Conservation (phyloP, 2,113 vertebrate species). For the Silurus glanis region DNA sequence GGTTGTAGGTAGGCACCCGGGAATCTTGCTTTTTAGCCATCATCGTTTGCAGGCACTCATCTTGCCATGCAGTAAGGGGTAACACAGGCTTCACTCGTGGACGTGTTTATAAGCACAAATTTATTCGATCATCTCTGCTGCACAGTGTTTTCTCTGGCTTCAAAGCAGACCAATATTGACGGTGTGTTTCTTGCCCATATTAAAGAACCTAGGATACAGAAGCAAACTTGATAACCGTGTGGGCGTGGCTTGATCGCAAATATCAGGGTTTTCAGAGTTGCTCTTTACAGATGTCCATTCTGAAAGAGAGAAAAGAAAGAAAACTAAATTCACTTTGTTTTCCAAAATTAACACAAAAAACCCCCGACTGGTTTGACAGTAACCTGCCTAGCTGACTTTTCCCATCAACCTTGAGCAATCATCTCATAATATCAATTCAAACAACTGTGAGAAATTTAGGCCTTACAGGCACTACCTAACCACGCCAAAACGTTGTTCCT, state of each 20-base stretch:
- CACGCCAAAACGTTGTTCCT: background rate
- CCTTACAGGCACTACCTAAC: background rate
- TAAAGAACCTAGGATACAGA: background rate
- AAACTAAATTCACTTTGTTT: background rate
- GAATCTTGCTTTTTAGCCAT: constrained; percentile 99
- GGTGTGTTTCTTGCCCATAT: constrained; percentile 50
- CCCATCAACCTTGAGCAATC: background rate
- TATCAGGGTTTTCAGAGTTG: background rate
- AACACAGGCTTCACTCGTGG: constrained; percentile 58
- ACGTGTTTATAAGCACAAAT: constrained; percentile 61
- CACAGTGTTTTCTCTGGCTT: constrained; percentile 52
- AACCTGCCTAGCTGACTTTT: background rate
- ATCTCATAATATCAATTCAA: background rate
- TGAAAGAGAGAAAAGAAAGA: constrained; percentile 31
- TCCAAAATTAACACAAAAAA: background rate
- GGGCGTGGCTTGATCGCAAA: background rate
- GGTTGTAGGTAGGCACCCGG: constrained; percentile 88
- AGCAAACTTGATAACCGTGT: background rate
- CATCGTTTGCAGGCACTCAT: constrained; percentile 82
- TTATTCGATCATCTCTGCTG: constrained; percentile 55
- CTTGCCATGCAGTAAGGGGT: constrained; percentile 78
- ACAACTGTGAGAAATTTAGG: background rate
- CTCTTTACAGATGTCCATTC: constrained; percentile 9
- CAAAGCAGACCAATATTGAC: constrained; percentile 25
- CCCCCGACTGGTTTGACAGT: background rate